These are phyloP conservation scores for Catagonus wagneri DNA, from an alignment of 2,113 vertebrate species.

Conservation along the genomic window DNA sequence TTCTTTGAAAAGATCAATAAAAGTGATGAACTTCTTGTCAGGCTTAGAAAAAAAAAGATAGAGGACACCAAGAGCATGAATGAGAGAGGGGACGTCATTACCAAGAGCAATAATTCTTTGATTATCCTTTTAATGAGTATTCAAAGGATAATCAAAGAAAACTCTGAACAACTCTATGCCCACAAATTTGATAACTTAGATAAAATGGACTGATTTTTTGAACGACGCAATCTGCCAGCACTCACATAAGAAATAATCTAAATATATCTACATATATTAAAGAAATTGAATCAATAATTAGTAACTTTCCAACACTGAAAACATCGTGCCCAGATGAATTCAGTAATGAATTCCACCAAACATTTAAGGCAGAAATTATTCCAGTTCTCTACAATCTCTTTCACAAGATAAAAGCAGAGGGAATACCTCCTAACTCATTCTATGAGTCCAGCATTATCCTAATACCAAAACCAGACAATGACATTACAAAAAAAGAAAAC, in stretches of 20 bases:
- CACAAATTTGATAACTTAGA: background rate
- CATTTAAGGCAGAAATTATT: background rate
- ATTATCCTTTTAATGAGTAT: background rate
- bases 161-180: background rate
- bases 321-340: background rate
- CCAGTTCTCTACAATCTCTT: background rate
- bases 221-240: background rate
- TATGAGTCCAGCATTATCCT: background rate
- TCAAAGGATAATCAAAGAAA: background rate
- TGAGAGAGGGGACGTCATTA: background rate
- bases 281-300: background rate
- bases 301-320: background rate
- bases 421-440: background rate
- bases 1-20: background rate
- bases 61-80: background rate
- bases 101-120: too few species aligned
- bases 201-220: background rate
- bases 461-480: background rate
- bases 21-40: background rate
- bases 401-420: background rate
- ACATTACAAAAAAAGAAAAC: background rate
- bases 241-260: background rate
- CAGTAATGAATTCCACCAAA: background rate
- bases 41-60: background rate
- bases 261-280: background rate